Percentiles rank a stretch among this genome's conserved stretches.
Evolutionary conservation across 2,113 vertebrate species (phyloP).

Genomic region (Leptodactylus fuscus): DNA sequence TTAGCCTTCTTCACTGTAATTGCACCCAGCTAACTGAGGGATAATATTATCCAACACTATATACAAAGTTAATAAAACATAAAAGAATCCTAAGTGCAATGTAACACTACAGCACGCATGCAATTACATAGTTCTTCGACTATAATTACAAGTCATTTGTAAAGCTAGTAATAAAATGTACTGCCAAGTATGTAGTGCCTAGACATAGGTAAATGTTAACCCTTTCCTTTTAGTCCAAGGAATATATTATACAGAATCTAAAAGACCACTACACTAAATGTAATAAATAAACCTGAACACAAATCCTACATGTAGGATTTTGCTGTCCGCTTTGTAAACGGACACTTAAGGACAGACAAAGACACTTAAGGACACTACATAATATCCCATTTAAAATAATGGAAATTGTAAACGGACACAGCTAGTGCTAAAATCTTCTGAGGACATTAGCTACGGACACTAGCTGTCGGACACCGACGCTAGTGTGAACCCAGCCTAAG

Average conservation of each 20-base stretch:
- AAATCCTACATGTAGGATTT: too few relatives aligned
- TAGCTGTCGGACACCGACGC: too few relatives aligned
- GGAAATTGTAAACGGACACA: too few relatives aligned
- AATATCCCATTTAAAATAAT: too few relatives aligned
- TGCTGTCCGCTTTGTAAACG: too few relatives aligned
- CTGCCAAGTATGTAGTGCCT: background rate
- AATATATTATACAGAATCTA: background rate
- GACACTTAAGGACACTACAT: too few relatives aligned
- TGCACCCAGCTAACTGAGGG: slow-evolving; percentile 15
- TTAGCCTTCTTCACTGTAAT: slow-evolving; percentile 44
- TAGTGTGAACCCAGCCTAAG: too few relatives aligned
- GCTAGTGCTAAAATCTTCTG: too few relatives aligned
- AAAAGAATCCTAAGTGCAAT: slow-evolving; percentile 37
- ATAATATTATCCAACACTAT: slow-evolving; percentile 25
- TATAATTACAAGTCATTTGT: slow-evolving; percentile 13
- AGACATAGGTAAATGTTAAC: background rate
- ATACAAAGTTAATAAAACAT: slow-evolving; percentile 27
- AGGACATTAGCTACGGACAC: too few relatives aligned
- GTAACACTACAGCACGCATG: slow-evolving; percentile 1
- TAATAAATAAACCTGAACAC: background rate
- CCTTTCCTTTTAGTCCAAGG: background rate
- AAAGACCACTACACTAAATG: background rate
- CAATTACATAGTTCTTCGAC: slow-evolving; percentile 23
- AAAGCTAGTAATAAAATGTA: slow-evolving; percentile 25
- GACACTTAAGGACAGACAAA: too few relatives aligned